Evolutionary conservation across 2,888 invertebrate species (phyloP).

Genomic region (Adineta ricciae): DNA sequence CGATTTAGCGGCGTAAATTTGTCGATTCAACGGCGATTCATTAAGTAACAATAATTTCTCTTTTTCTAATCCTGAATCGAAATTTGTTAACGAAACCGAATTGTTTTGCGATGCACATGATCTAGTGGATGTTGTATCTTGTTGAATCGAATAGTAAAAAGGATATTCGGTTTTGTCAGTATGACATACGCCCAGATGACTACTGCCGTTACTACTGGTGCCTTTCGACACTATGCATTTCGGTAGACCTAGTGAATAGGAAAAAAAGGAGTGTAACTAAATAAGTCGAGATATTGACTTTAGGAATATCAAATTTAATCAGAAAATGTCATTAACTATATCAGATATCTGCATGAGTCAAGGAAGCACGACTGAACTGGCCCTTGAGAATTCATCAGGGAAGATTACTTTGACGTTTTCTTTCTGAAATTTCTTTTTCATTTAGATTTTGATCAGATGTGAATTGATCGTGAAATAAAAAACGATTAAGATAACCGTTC

Average conservation of each 20-base stretch:
- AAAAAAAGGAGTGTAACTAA: not conserved
- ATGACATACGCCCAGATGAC: not conserved
- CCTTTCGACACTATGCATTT: not conserved
- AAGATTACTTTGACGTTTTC: too few species aligned
- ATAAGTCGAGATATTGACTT: not conserved
- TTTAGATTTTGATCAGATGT: not conserved
- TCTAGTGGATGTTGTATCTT: conserved; percentile 14
- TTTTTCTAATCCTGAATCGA: not conserved
- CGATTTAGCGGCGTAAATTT: not conserved
- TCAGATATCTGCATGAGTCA: not conserved
- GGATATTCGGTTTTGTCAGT: not conserved
- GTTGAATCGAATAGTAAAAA: conserved; percentile 22
- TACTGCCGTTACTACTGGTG: not conserved
- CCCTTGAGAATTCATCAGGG: too few species aligned
- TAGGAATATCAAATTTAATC: not conserved
- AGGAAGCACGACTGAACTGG: too few species aligned
- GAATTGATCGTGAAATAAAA: not conserved
- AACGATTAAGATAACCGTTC: not conserved
- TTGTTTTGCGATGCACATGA: conserved; percentile 17
- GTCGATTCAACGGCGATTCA: not conserved
- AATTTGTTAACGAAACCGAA: not conserved
- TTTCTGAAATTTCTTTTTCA: not conserved
- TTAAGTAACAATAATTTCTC: not conserved
- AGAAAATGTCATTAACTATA: not conserved
- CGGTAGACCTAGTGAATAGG: not conserved